Evolutionary conservation across 2,797 vertebrate genomes (phyloP).

Genomic region (Paramormyrops hopkinsi): DNA sequence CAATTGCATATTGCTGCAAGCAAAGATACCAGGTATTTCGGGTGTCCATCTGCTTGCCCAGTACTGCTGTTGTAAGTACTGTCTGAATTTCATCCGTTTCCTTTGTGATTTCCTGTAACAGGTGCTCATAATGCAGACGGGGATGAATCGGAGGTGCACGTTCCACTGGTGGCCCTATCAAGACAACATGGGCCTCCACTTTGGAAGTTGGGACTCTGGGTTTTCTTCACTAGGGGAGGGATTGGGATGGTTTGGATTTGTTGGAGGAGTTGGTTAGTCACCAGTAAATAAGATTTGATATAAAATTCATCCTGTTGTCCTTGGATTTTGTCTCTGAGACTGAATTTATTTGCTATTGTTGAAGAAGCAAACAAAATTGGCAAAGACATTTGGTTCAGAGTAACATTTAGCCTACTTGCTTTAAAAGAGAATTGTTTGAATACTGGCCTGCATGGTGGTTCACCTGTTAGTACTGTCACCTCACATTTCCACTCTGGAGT

Average conservation of each 20-base stretch:
- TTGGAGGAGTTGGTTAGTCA: background rate
- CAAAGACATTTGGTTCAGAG: background rate
- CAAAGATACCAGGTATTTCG: background rate
- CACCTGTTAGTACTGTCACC: background rate
- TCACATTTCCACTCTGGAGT: background rate
- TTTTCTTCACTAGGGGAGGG: background rate
- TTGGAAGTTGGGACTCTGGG: background rate
- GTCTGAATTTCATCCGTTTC: background rate
- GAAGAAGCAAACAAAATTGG: background rate
- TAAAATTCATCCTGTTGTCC: background rate
- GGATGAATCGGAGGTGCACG: background rate
- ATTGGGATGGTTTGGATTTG: background rate
- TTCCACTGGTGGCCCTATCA: background rate
- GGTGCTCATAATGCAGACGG: background rate
- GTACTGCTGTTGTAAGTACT: background rate
- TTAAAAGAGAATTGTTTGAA: background rate
- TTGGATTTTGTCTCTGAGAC: background rate
- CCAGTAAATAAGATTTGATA: conserved; percentile 15
- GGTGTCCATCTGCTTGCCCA: background rate
- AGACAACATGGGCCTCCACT: background rate
- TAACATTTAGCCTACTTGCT: background rate
- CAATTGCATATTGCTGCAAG: background rate
- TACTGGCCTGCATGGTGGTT: background rate
- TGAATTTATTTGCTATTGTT: background rate
- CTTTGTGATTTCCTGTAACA: background rate